phyloP scores from a whole-genome alignment of 1,140 invertebrate genomes.

The Myzus persicae region DNA sequence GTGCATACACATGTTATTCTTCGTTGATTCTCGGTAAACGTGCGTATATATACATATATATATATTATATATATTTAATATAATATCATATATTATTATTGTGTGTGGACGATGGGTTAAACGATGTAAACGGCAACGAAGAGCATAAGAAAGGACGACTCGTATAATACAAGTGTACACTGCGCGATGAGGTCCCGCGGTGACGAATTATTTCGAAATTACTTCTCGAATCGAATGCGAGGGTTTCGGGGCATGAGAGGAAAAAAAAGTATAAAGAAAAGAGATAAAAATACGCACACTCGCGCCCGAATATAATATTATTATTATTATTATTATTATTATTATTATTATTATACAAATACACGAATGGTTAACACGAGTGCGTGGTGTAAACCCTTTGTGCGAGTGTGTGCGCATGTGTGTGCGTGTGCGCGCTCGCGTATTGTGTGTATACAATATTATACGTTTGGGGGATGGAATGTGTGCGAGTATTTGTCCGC shows the following conservation, averaged over 20 bases:
- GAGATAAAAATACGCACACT: neutral
- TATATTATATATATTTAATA: too few species aligned
- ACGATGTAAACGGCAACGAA: neutral
- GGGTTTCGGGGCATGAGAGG: neutral
- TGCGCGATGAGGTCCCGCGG: neutral
- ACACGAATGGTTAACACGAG: slow-evolving; percentile 1
- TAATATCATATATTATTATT: neutral
- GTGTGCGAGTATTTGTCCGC: neutral
- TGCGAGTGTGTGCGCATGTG: neutral
- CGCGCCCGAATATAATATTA: neutral
- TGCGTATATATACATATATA: too few species aligned
- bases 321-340: neutral
- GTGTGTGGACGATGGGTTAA: neutral
- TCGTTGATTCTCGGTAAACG: slow-evolving; percentile 2
- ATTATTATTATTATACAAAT: neutral
- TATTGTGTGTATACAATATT: too few species aligned
- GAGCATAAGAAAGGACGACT: neutral
- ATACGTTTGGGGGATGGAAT: slow-evolving; percentile 21
- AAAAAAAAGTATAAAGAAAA: neutral
- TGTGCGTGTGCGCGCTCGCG: neutral
- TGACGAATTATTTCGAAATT: slow-evolving; percentile 54
- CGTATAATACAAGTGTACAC: neutral
- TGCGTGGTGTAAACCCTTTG: slow-evolving; percentile 39
- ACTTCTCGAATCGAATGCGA: slow-evolving; percentile 12
- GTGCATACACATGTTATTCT: neutral